phyloP scores from a whole-genome alignment of 1,140 invertebrate species.

The Brachionus plicatilis region DNA sequence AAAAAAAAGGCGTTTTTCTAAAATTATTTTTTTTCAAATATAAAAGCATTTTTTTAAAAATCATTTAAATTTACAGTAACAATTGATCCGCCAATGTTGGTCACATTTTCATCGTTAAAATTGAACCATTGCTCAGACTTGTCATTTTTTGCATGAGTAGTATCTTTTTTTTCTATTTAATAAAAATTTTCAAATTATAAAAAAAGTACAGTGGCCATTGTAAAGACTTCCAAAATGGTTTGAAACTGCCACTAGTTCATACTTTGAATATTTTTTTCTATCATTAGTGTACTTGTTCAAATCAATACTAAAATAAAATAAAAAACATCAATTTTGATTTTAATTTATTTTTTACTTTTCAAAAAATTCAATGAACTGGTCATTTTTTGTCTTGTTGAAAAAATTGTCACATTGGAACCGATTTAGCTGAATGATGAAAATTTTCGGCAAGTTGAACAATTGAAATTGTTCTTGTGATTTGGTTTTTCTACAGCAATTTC shows the following conservation, averaged over 20 bases:
- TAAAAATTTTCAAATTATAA: not conserved
- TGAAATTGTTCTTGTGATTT: not conserved
- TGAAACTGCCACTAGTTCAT: not conserved
- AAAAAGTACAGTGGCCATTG: not conserved
- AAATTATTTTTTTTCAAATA: too few species aligned
- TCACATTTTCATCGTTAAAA: not conserved
- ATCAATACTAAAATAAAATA: not conserved
- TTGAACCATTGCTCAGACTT: not conserved
- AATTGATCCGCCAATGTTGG: not conserved
- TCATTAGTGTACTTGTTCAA: not conserved
- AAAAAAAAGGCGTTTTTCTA: not conserved
- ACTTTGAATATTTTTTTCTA: not conserved
- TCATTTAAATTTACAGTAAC: not conserved
- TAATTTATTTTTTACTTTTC: not conserved
- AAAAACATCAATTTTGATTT: not conserved
- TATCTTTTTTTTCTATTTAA: not conserved
- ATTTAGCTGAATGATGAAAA: conserved; percentile 4
- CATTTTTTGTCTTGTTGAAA: not conserved
- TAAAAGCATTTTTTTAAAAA: too few species aligned
- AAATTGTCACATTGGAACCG: not conserved
- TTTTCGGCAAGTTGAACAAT: not conserved
- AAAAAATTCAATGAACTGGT: not conserved
- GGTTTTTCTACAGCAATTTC: not conserved
- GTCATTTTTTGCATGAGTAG: not conserved
- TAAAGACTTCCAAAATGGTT: not conserved